These are phyloP conservation scores for Cygnus olor DNA, from an alignment of 2,797 vertebrate species.

Conservation along the genomic window DNA sequence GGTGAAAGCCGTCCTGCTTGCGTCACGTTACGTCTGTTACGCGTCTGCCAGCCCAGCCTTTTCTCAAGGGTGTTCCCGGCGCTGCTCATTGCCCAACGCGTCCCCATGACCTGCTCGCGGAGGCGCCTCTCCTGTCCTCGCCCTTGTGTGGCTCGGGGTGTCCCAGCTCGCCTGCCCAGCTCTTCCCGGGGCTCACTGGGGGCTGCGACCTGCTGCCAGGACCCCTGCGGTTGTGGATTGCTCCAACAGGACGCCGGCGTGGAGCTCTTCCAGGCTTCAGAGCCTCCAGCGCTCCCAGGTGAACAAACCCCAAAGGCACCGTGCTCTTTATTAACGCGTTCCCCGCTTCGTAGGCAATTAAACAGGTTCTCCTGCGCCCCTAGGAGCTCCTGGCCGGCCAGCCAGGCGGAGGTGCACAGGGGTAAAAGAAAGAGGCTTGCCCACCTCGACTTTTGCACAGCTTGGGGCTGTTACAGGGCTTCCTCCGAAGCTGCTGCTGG, in stretches of 20 bases:
- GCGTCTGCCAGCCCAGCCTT: background rate
- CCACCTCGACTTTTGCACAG: no score
- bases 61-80: background rate
- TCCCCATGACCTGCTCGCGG: background rate
- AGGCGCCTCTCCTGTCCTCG: background rate
- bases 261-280: background rate
- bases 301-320: background rate
- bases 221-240: fast-evolving
- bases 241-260: background rate
- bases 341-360: background rate
- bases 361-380: background rate
- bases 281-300: background rate
- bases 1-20: background rate
- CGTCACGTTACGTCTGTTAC: fast-evolving
- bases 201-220: fast-evolving
- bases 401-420: background rate
- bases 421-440: background rate
- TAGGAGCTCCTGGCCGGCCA: background rate
- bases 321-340: background rate
- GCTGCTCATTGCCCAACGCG: fast-evolving
- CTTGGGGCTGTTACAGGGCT: no score
- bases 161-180: fast-evolving
- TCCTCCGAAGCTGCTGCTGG: no score
- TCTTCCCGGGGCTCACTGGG: fast-evolving
- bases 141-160: background rate